Evolutionary conservation across 2,888 invertebrate genomes (phyloP), one percentile per base, ranked within the genome.

Genomic region (Hyalella azteca): DNA sequence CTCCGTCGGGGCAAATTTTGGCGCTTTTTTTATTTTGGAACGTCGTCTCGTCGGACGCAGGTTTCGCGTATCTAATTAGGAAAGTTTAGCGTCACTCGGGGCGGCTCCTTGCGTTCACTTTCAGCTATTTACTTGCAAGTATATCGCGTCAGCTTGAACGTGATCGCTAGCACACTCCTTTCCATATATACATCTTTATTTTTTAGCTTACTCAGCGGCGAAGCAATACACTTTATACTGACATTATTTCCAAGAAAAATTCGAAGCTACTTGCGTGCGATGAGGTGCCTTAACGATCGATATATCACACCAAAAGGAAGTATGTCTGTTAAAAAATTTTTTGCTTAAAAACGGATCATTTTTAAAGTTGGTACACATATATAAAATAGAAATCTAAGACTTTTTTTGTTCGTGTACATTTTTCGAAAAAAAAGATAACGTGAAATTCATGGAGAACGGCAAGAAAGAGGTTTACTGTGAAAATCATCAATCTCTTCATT

Each of bases 21-120:
- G 15, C 11, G 45, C 36, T 36, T 36, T 22, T 59, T 19, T 0
- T 2, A 2, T 7, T 11, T 29, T 15, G 66, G 36, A 4, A 2
- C 39, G 3, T 19, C 39, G 29, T 11, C 66, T 36, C 36, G 19
- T 7, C 66, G 0, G 32, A 15, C 66, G 66, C 36, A 32, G 66
- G 66, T 3, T 36, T 66, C 66, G 39, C 13, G 66, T 36, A 15
- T 32, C 66, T 66, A 66, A 66, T 66, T 66, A 36, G 66, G 66
- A 19, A 66, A 66, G 66, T 36, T 66, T 22, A 3, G 66, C 39
- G 66, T 22, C 66, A 2, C 36, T 36, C 39, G 13, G 29, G 36
- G 39, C 66, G 13, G 13, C 15, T 15, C 9, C 11, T 15, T 45
- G 11, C 9, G 45, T 15, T 45, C 45, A 11, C 9, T 45, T 45